Conservation (phyloP, 2,113 vertebrate species). For the Pachyramphus minor region DNA sequence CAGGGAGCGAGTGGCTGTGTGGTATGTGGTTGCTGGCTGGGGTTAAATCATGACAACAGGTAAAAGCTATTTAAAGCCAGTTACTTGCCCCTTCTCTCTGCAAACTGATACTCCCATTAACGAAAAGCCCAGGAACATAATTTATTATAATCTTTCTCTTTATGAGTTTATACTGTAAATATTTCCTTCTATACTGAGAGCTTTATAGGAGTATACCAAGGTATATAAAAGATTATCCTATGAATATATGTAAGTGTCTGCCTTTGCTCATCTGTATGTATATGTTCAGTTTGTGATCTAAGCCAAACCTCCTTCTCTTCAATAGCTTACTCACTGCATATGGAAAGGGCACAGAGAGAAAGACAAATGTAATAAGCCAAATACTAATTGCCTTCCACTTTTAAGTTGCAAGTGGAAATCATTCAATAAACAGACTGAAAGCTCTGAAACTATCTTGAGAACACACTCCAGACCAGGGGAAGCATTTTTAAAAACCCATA, state of each 20-base stretch:
- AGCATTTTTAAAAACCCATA: neutral
- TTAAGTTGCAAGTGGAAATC: neutral
- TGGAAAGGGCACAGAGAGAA: neutral
- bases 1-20: neutral
- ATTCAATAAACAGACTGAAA: neutral
- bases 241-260: neutral
- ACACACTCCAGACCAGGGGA: neutral
- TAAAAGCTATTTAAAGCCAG: neutral
- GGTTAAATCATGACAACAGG: neutral
- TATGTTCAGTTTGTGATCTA: neutral
- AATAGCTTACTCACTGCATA: neutral
- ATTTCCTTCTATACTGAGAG: neutral
- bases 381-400: neutral
- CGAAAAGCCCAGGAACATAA: neutral
- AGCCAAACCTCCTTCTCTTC: neutral
- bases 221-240: neutral
- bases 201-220: neutral
- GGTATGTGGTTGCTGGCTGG: neutral
- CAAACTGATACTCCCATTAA: neutral
- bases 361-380: neutral
- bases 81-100: neutral
- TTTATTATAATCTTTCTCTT: neutral
- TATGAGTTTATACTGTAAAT: neutral
- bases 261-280: neutral
- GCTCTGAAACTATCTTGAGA: neutral